These are phyloP conservation scores for Blera fallax DNA, from an alignment of 2,888 invertebrate genomes.

Conservation along the genomic window DNA sequence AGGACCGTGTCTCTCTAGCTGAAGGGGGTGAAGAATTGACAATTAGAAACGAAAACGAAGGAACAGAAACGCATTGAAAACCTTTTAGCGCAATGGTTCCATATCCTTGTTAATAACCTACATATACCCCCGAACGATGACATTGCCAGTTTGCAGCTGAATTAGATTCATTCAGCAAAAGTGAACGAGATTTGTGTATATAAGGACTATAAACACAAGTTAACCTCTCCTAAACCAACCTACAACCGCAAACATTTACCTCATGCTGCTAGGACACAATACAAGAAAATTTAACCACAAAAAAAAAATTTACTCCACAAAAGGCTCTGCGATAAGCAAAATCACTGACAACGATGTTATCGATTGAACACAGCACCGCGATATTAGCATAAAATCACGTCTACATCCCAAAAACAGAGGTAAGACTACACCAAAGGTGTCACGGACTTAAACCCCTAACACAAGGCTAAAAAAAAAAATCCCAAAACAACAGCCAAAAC, in stretches of 20 bases:
- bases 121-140: no score
- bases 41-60: no score
- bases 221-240: no score
- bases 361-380: slow-evolving; percentile 24
- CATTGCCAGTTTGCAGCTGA: no score
- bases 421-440: slow-evolving; percentile 66
- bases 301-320: slow-evolving; percentile 15
- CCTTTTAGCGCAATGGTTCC: no score
- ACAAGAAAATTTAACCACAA: not conserved
- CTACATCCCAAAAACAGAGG: slow-evolving; percentile 69
- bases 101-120: no score
- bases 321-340: slow-evolving; percentile 36
- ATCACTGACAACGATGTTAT: slow-evolving; percentile 46
- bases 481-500: slow-evolving; percentile 35
- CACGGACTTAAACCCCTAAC: slow-evolving; percentile 49
- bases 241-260: not conserved
- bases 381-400: slow-evolving; percentile 68
- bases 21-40: no score
- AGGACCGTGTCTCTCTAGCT: no score
- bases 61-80: no score
- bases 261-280: not conserved
- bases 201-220: no score
- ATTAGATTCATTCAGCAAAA: no score
- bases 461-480: slow-evolving; percentile 39
- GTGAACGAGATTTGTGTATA: no score